phyloP scores from a whole-genome alignment of 2,113 vertebrate genomes.

The Craseonycteris thonglongyai region DNA sequence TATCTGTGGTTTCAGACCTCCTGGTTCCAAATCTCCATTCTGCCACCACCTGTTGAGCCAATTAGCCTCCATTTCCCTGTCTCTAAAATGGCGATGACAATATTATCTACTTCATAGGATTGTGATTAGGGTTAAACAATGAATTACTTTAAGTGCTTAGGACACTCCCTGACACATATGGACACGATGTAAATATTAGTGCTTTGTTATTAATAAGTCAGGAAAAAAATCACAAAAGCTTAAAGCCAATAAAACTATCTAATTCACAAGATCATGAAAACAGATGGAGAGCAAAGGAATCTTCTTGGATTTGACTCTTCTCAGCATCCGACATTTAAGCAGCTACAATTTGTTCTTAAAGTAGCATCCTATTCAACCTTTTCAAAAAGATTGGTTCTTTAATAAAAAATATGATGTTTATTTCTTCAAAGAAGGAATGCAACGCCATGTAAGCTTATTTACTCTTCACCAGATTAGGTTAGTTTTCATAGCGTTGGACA shows the following conservation, averaged over 20 bases:
- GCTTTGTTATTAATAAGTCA: not conserved
- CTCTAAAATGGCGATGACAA: not conserved
- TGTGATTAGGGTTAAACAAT: not conserved
- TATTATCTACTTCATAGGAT: not conserved
- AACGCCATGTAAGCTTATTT: not conserved
- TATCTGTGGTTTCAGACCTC: not conserved
- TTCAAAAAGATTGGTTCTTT: not conserved
- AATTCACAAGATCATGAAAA: not conserved
- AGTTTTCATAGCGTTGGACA: not conserved
- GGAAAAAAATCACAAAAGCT: not conserved
- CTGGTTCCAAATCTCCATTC: not conserved
- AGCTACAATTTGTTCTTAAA: not conserved
- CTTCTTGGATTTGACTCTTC: not conserved
- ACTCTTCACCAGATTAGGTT: not conserved
- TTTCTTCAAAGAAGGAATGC: not conserved
- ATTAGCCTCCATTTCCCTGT: not conserved
- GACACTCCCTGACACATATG: not conserved
- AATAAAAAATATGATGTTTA: slow-evolving; percentile 16
- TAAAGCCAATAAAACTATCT: not conserved
- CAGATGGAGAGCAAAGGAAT: not conserved
- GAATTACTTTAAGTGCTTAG: not conserved
- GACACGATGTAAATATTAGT: not conserved
- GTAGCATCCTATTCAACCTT: not conserved
- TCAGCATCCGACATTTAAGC: not conserved
- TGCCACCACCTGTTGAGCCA: not conserved